Evolutionary conservation across 2,113 vertebrate genomes (phyloP).

Genomic region (Shinisaurus crocodilurus): DNA sequence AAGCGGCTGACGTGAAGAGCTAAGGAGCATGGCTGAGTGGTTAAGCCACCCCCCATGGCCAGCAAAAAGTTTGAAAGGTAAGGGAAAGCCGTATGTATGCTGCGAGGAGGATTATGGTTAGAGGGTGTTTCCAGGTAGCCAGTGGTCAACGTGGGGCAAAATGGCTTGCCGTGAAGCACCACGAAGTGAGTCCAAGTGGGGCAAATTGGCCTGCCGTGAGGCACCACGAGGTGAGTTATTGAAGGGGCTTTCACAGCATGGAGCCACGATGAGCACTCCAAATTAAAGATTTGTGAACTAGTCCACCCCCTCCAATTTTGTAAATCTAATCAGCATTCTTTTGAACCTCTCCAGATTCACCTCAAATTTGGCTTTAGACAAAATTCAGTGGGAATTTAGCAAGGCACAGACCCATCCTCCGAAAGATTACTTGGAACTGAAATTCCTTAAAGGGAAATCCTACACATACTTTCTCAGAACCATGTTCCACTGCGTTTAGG

Average conservation of each 20-base stretch:
- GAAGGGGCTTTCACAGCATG: background rate
- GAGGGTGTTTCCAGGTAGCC: background rate
- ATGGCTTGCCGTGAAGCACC: background rate
- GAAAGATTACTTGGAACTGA: background rate
- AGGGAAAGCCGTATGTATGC: constrained; percentile 1
- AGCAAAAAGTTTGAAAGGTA: constrained; percentile 28
- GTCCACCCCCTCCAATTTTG: background rate
- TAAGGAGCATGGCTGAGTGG: background rate
- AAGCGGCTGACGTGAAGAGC: background rate
- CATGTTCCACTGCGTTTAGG: background rate
- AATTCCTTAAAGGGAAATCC: background rate
- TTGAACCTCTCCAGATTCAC: background rate
- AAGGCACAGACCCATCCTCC: background rate
- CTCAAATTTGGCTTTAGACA: background rate
- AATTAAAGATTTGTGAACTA: background rate
- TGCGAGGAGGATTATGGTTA: background rate
- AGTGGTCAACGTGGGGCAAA: background rate
- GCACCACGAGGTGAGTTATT: background rate
- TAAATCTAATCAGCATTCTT: background rate
- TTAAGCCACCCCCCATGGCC: constrained; percentile 9
- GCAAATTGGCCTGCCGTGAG: background rate
- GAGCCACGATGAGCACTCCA: background rate
- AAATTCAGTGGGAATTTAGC: background rate
- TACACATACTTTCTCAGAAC: background rate
- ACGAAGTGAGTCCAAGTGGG: background rate